Base-by-base conservation (phyloP, 2,888 invertebrate genomes). In the Torymus aiolomorphi region DNA sequence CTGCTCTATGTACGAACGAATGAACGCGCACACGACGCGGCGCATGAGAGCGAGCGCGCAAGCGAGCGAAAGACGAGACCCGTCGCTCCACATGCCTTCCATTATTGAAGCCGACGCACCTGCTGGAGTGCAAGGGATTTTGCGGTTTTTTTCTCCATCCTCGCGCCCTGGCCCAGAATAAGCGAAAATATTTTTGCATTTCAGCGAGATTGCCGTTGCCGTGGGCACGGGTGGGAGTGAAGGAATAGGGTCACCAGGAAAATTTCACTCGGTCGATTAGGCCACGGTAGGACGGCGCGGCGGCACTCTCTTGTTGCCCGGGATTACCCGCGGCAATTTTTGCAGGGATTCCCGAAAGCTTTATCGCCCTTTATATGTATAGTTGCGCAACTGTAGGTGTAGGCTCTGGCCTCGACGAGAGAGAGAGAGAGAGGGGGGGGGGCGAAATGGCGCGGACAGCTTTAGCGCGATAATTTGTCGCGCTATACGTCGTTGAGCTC, bases 391-490 rank as follows among this genome's bases (percentile, higher is more conserved):
- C 18, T 52, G 51, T 61, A 59, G 12, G 65, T 24, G 14, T 56
- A 24, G 63, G 13, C 49, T 62, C 54, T 24, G 16, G 11, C 31
- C 20, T 24, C 71, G 66, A 65, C 49, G 2, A 31, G 8, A 31
- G 31, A 31, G 31, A 31, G 31, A 31, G 2, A 31, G 31, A 31
- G 4, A 2, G 31, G 3, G 3, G n/a, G n/a, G 2, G 31, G 31
- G 42, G 61, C 66, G 63, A 78, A 63, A 78, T 78, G 74, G 73
- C 69, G 56, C 49, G 62, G 31, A 31, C 31, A 31, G 31, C 31
- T 49, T 78, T 73, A 78, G 69, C 78, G 49, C 42, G 49, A 74
- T 63, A 69, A 78, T 74, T 77, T 74, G 78, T 78, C 78, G 72
- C 72, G 24, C 66, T 8, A 3, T 31, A 31, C 31, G 31, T 31